Conservation (phyloP, 2,797 vertebrate species). For the Karalla daura region DNA sequence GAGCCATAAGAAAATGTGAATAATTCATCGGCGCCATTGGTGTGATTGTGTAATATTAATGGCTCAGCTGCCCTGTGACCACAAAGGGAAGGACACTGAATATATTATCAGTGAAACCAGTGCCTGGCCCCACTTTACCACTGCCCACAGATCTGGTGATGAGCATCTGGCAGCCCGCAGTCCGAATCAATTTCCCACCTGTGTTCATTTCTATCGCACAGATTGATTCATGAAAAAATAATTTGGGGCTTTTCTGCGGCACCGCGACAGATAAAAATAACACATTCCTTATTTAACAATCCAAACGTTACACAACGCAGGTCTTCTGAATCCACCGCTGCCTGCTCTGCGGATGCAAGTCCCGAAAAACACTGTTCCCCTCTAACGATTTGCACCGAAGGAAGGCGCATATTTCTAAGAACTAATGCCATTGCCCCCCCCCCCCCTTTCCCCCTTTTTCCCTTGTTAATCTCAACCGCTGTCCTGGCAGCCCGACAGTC, state of each 20-base stretch:
- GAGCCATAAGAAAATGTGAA: conserved; percentile 65
- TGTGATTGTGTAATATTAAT: conserved; percentile 79
- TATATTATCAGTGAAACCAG: conserved; percentile 65
- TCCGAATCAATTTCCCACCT: conserved; percentile 75
- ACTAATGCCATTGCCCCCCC: background rate
- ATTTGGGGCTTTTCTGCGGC: conserved; percentile 46
- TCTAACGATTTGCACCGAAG: conserved; percentile 10
- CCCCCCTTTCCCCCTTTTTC: background rate
- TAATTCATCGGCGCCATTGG: conserved; percentile 74
- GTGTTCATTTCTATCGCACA: conserved; percentile 73
- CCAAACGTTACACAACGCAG: conserved; percentile 36
- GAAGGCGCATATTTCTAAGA: conserved; percentile 2
- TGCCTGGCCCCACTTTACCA: conserved; percentile 41
- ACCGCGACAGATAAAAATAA: conserved; percentile 48
- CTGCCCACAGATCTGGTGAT: conserved; percentile 59
- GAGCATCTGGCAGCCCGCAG: conserved; percentile 62
- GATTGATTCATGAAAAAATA: conserved; percentile 79
- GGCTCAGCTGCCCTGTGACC: conserved; percentile 70
- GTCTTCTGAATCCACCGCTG: no score
- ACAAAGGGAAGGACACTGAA: conserved; percentile 70
- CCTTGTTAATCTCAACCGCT: conserved; percentile 24
- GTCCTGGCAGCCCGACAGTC: conserved; percentile 3
- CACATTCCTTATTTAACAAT: conserved; percentile 62
- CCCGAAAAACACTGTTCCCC: conserved; percentile 35
- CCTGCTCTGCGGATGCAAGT: conserved; percentile 23